phyloP scores from a whole-genome alignment of 1,140 invertebrate species.

The Formica exsecta region DNA sequence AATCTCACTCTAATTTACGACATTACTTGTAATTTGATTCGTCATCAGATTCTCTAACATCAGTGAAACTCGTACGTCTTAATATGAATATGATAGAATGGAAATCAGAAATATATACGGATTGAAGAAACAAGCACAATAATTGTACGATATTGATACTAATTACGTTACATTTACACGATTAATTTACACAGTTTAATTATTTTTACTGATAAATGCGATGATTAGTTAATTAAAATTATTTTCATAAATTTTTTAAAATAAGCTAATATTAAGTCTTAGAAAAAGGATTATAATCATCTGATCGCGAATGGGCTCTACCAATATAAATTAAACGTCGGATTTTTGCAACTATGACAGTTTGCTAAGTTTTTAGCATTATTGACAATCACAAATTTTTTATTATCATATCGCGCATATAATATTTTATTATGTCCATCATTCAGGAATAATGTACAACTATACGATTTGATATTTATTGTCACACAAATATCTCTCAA shows the following conservation, averaged over 20 bases:
- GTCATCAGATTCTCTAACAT: conserved; percentile 26
- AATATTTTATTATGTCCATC: neutral
- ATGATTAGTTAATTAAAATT: neutral
- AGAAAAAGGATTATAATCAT: neutral
- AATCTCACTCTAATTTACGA: conserved; percentile 19
- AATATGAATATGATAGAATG: conserved; percentile 54
- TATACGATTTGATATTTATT: neutral
- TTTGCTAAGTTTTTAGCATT: conserved; percentile 25
- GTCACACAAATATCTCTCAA: neutral
- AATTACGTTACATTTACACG: conserved; percentile 47
- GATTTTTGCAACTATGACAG: neutral
- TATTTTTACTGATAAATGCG: conserved; percentile 11
- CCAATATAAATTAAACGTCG: neutral
- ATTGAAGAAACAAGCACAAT: conserved; percentile 63
- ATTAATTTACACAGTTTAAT: neutral
- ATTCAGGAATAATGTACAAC: neutral
- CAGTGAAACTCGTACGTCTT: conserved; percentile 47
- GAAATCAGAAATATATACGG: conserved; percentile 43
- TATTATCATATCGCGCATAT: neutral
- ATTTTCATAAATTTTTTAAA: conserved; percentile 13
- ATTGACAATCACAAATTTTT: conserved; percentile 25
- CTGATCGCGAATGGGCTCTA: conserved; percentile 5
- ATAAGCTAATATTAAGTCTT: neutral
- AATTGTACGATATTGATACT: conserved; percentile 44
- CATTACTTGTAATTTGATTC: conserved; percentile 41